A percentile compares a stretch with the other conserved stretches of the same genome.
Conservation (phyloP, 2,888 invertebrate genomes). For the Galerucella calmariensis region DNA sequence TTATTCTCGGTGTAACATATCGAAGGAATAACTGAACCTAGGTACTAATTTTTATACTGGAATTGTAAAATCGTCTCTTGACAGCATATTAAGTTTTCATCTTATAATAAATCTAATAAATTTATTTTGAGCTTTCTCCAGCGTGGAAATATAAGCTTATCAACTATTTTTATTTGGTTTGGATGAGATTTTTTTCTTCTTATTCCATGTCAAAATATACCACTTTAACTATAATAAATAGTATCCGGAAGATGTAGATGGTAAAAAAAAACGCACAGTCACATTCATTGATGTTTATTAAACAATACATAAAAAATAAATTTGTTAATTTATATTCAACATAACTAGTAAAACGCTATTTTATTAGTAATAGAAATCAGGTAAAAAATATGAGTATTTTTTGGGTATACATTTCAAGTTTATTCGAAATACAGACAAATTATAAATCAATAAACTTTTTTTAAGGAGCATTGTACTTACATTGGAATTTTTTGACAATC, state of each 20-base stretch:
- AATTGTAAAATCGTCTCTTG: no score
- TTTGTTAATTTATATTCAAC: conserved; percentile 29
- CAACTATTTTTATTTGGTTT: no score
- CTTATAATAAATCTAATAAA: no score
- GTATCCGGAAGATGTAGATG: neutral
- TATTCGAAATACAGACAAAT: neutral
- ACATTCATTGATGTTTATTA: conserved; percentile 26
- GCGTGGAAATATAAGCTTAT: no score
- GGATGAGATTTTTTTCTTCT: no score
- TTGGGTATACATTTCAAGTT: neutral
- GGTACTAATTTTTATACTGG: no score
- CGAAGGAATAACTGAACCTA: no score
- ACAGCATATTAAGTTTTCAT: no score
- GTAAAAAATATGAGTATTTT: conserved; percentile 3
- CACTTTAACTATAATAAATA: neutral
- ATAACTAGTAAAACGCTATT: conserved; percentile 15
- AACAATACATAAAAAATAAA: conserved; percentile 35
- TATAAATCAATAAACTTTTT: neutral
- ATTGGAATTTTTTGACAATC: neutral
- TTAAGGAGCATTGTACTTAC: neutral
- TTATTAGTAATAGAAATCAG: conserved; percentile 23
- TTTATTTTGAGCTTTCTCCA: no score
- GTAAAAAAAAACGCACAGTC: neutral
- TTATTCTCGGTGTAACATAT: no score
- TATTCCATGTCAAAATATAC: no score